Conservation (phyloP, 2,888 invertebrate genomes). For the Blomia tropicalis region DNA sequence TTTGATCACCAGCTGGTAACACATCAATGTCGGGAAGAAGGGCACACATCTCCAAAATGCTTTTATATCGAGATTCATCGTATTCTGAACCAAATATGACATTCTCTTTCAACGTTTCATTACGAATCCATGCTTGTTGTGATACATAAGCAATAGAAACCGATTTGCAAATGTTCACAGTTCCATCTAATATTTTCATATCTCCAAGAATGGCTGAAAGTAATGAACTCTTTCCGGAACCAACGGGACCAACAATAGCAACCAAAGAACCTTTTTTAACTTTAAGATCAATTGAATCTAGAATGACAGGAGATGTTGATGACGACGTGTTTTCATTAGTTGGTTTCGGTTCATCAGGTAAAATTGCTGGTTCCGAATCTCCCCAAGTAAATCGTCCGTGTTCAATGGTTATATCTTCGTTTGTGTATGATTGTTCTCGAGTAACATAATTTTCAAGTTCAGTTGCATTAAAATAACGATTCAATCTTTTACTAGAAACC, state of each 20-base stretch:
- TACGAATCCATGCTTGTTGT: constrained; percentile 96
- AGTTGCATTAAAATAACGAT: constrained; percentile 77
- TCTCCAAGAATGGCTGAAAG: constrained; percentile 40
- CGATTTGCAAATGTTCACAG: constrained; percentile 27
- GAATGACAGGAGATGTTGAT: neutral
- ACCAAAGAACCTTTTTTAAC: constrained; percentile 26
- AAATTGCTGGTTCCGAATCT: constrained; percentile 16
- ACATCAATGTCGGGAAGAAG: constrained; percentile 27
- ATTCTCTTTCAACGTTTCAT: constrained; percentile 78
- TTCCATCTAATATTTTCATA: constrained; percentile 36
- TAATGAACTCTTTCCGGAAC: constrained; percentile 38
- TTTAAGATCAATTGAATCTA: constrained; percentile 23
- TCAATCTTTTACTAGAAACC: constrained; percentile 70
- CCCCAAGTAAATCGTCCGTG: constrained; percentile 36
- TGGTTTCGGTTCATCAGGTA: neutral
- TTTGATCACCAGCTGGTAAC: constrained; percentile 49
- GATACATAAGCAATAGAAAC: constrained; percentile 59
- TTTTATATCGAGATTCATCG: constrained; percentile 42
- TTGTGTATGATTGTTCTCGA: neutral
- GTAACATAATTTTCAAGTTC: constrained; percentile 63
- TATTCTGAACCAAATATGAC: constrained; percentile 68
- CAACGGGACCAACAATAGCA: constrained; percentile 29
- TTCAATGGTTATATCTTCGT: neutral
- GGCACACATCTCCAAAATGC: constrained; percentile 30
- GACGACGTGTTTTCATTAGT: neutral